These are phyloP conservation scores for Nebria brevicollis DNA, from an alignment of 2,888 invertebrate species.

Conservation along the genomic window DNA sequence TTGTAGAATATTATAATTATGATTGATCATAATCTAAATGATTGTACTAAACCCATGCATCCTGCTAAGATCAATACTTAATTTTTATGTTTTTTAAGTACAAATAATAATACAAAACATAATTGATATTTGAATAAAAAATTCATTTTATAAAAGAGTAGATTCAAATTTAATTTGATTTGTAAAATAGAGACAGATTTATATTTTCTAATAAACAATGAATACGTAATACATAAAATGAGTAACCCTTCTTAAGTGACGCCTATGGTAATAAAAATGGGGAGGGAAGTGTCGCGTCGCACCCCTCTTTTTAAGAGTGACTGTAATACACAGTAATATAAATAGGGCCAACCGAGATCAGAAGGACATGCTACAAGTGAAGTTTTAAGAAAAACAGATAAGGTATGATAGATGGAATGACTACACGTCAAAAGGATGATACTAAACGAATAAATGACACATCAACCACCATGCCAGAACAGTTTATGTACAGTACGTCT, in stretches of 20 bases:
- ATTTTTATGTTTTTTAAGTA: too few species aligned
- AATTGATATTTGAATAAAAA: too few species aligned
- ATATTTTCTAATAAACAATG: too few species aligned
- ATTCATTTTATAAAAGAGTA: too few species aligned
- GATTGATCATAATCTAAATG: too few species aligned
- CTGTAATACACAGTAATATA: not conserved
- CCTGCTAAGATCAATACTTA: too few species aligned
- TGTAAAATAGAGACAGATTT: too few species aligned
- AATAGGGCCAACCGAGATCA: constrained; percentile 16
- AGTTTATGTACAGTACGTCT: not conserved
- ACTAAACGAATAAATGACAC: constrained; percentile 22
- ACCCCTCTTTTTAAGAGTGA: not conserved
- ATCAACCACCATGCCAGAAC: not conserved
- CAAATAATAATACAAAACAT: too few species aligned
- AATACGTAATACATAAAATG: too few species aligned
- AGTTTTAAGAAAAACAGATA: constrained; percentile 41
- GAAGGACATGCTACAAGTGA: constrained; percentile 29
- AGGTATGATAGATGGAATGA: constrained; percentile 40
- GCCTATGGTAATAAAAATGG: not conserved
- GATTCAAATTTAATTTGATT: too few species aligned
- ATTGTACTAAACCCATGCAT: too few species aligned
- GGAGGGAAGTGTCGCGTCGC: not conserved
- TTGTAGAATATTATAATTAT: too few species aligned
- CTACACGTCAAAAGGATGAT: constrained; percentile 31
- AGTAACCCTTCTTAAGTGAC: not conserved